phyloP scores from a whole-genome alignment of 2,797 vertebrate species.

The Graptemys geographica region DNA sequence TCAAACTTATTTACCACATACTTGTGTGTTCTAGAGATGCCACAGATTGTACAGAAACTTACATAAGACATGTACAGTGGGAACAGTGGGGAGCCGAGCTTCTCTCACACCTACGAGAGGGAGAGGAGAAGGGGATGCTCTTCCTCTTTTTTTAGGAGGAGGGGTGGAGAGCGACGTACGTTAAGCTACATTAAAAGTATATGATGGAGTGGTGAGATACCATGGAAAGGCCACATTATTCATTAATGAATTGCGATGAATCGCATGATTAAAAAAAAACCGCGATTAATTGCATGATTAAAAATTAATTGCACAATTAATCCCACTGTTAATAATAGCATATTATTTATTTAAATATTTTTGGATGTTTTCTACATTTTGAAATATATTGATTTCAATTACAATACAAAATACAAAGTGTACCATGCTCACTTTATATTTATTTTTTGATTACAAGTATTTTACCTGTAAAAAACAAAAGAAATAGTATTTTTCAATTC shows the following conservation, averaged over 20 bases:
- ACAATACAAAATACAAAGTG: no score
- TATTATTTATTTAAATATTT: no score
- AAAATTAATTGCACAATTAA: no score
- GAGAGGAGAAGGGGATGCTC: fast-evolving
- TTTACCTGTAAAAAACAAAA: no score
- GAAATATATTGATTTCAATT: no score
- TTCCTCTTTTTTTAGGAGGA: neutral
- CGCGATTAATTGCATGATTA: no score
- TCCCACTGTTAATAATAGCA: no score
- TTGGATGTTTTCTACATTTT: no score
- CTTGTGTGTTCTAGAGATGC: constrained; percentile 67
- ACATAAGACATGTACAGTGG: constrained; percentile 46
- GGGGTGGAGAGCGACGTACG: neutral
- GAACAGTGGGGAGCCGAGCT: neutral
- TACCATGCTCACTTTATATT: no score
- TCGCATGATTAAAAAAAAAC: no score
- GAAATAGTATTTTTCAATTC: no score
- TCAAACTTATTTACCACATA: neutral
- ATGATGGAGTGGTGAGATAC: neutral
- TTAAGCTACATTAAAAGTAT: neutral
- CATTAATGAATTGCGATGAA: fast-evolving
- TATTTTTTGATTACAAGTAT: no score
- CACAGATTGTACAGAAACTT: constrained; percentile 65
- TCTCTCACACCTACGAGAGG: neutral
- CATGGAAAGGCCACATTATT: neutral